Evolutionary conservation across 2,888 invertebrate species (phyloP), one percentile per base, ranked within the genome.

Genomic region (Eristalis tenax): DNA sequence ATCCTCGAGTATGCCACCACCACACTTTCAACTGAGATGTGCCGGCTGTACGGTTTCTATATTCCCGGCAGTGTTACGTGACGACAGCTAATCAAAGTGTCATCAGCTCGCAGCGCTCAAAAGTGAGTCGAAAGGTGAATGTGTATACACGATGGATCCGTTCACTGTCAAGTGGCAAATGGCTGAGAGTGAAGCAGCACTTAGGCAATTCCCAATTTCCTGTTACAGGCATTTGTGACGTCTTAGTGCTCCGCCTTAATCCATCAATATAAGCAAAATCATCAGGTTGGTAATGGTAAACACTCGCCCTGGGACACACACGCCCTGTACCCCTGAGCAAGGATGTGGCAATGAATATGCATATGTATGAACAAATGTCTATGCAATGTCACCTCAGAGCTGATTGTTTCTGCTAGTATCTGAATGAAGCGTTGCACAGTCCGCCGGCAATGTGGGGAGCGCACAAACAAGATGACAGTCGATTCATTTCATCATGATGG

Each of bases 1-100:
- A 57, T 22, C 32, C 28, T 59, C 5, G 50, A 18, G 59, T 26
- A 56, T 18, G 50, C 50, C 50, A 50, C 50, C 8, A 18, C 8
- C 50, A 50, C 50, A 8, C 50, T 18, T 18, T 50, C 50, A 8
- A 18, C 2, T 8, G 18, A 18, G 50, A 50, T n/a, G 5, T 50
- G 50, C 50, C 50, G 18, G 50, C 43, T 43, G 43, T 71, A 65
- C 59, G 40, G 65, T 73, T 79, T 18, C 65, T 59, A 10, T 79
- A 65, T 66, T 79, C 79, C 65, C 70, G 38, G 40, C 35, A 43
- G 73, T 73, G 79, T 59, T 66, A 73, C 71, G 78, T 79, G 71
- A 57, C 65, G 38, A 57, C 35, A 73, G 73, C 73, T 43, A 65
- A 73, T 73, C 78, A 79, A 79, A 65, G 56, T 64, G 77, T 70